These are phyloP conservation scores for Motacilla tschutschensis DNA, from an alignment of 2,113 vertebrate species.

Conservation along the genomic window DNA sequence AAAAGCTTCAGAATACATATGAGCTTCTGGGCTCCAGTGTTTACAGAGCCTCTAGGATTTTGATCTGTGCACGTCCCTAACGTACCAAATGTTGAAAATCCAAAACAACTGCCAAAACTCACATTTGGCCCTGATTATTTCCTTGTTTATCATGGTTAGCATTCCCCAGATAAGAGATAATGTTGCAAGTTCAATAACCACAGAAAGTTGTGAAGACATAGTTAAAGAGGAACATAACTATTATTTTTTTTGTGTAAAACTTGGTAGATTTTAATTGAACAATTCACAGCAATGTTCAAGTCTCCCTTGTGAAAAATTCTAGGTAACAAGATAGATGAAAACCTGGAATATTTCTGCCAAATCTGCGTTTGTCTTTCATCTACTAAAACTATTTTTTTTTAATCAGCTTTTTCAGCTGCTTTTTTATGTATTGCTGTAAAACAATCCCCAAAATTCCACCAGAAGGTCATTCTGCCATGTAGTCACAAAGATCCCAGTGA, in stretches of 20 bases:
- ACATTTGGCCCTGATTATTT: constrained; percentile 57
- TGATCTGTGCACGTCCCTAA: not conserved
- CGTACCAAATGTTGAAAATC: constrained; percentile 23
- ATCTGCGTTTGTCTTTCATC: not conserved
- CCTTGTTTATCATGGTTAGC: constrained; percentile 44
- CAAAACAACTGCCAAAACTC: constrained; percentile 44
- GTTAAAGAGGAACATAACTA: not conserved
- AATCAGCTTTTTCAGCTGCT: not conserved
- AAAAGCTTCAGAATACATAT: not conserved
- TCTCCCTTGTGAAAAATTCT: not conserved
- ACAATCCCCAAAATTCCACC: not conserved
- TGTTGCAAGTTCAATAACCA: constrained; percentile 29
- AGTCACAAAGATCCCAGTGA: not conserved
- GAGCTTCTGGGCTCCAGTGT: constrained; percentile 10
- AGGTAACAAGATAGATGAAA: not conserved
- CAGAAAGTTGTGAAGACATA: not conserved
- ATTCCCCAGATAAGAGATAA: constrained; percentile 45
- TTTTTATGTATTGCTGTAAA: not conserved
- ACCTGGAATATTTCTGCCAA: not conserved
- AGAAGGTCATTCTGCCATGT: not conserved
- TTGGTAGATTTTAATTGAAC: not conserved
- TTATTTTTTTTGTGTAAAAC: not conserved
- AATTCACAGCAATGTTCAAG: not conserved
- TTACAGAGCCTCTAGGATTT: constrained; percentile 29
- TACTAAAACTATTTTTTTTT: not conserved